phyloP scores from a whole-genome alignment of 1,140 invertebrate genomes.

The Bombus balteatus region DNA sequence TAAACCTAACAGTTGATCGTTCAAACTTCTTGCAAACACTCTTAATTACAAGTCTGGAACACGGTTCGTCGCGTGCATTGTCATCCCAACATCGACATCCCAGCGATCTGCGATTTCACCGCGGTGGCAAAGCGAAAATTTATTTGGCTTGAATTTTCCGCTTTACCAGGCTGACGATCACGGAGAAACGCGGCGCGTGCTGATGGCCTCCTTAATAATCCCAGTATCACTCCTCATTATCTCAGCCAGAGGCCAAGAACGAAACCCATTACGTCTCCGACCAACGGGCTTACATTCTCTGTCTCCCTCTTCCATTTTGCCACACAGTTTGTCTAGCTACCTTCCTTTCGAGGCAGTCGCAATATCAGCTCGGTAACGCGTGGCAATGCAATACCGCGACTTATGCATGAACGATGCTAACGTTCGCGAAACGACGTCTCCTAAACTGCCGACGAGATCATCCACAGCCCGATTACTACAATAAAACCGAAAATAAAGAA shows the following conservation, averaged over 20 bases:
- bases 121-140: background rate
- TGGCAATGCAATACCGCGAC: constrained; percentile 43
- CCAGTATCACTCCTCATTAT: constrained; percentile 74
- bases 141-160: constrained; percentile 31
- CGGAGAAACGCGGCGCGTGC: constrained; percentile 52
- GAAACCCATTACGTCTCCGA: constrained; percentile 70
- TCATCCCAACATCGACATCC: constrained; percentile 3
- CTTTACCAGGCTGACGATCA: constrained; percentile 18
- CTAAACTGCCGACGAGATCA: constrained; percentile 42
- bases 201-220: constrained; percentile 69
- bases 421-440: constrained; percentile 34
- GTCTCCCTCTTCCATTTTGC: background rate
- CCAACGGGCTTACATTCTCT: constrained; percentile 61
- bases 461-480: constrained; percentile 42
- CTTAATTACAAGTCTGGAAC: constrained; percentile 26
- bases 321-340: background rate
- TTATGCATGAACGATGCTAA: constrained; percentile 70
- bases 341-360: constrained; percentile 12
- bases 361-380: constrained; percentile 55
- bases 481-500: background rate
- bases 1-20: constrained; percentile 3
- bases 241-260: constrained; percentile 62
- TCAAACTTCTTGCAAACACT: background rate
- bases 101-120: background rate
- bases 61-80: background rate